Conservation (phyloP, 2,888 invertebrate genomes). For the Drosophila borealis region DNA sequence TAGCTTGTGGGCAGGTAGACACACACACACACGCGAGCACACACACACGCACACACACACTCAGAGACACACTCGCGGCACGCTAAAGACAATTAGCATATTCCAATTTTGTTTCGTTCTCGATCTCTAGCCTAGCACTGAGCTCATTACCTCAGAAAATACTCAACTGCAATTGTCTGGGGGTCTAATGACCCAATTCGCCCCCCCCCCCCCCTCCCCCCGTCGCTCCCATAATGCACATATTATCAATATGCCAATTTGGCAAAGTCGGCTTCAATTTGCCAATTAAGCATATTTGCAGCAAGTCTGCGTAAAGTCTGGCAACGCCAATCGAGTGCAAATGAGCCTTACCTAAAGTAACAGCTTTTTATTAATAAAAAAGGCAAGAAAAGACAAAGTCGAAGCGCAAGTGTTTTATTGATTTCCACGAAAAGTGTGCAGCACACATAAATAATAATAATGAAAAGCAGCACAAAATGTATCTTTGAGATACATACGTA, state of each 20-base stretch:
- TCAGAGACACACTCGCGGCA: slow-evolving; percentile 3
- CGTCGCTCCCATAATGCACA: slow-evolving; percentile 6
- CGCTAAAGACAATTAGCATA: slow-evolving; percentile 68
- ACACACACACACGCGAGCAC: background rate
- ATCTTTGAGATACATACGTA: slow-evolving; percentile 61
- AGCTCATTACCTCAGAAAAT: slow-evolving; percentile 25
- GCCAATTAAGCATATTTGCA: slow-evolving; percentile 63
- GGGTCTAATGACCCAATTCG: slow-evolving; percentile 58
- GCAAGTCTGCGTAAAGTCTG: slow-evolving; percentile 26
- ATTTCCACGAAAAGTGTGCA: slow-evolving; percentile 68
- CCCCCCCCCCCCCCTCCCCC: background rate
- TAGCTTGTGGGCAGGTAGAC: slow-evolving; percentile 44
- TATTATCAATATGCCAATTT: slow-evolving; percentile 38
- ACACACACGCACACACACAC: background rate
- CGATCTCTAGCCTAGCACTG: slow-evolving; percentile 39
- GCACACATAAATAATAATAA: background rate
- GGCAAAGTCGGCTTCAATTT: slow-evolving; percentile 43
- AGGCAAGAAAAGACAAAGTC: slow-evolving; percentile 1
- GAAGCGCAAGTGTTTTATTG: slow-evolving; percentile 65
- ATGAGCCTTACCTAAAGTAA: slow-evolving; percentile 52
- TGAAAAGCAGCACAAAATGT: slow-evolving; percentile 16
- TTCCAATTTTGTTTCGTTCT: slow-evolving; percentile 64
- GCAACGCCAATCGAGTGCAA: slow-evolving; percentile 70
- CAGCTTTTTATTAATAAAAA: slow-evolving; percentile 37
- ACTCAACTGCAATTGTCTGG: slow-evolving; percentile 12